These are phyloP conservation scores for Sthenelais limicola DNA, from an alignment of 2,888 invertebrate genomes.

Conservation along the genomic window DNA sequence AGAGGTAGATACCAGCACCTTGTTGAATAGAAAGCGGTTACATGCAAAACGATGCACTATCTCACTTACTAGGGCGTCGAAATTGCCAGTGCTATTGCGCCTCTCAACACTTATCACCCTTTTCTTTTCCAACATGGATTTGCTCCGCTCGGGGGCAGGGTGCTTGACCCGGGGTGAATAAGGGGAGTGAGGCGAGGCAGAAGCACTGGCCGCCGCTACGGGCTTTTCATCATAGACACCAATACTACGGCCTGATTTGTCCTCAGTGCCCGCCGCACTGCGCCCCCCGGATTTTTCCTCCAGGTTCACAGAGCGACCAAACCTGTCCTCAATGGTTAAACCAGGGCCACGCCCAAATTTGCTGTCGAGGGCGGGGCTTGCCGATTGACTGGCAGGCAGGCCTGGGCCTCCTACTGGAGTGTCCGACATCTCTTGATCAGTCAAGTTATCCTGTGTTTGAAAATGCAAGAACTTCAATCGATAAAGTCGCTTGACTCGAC, in stretches of 20 bases:
- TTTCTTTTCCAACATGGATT: conserved; percentile 41
- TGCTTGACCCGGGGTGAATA: conserved; percentile 14
- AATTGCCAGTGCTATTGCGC: conserved; percentile 66
- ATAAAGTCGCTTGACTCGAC: too few species aligned
- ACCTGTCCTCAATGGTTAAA: conserved; percentile 20
- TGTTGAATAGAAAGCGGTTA: conserved; percentile 23
- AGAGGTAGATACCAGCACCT: too few species aligned
- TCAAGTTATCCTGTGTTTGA: conserved; percentile 37
- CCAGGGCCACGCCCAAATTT: conserved; percentile 14
- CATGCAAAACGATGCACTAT: conserved; percentile 31
- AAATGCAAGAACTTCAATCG: too few species aligned
- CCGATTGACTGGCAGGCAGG: conserved; percentile 15
- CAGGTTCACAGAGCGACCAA: too few species aligned
- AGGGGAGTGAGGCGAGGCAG: conserved; percentile 30
- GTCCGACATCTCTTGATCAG: conserved; percentile 33
- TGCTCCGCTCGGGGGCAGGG: conserved; percentile 25
- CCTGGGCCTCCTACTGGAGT: conserved; percentile 18
- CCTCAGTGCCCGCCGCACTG: too few species aligned
- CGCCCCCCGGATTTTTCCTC: too few species aligned
- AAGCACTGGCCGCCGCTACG: conserved; percentile 10
- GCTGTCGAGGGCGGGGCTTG: conserved; percentile 18
- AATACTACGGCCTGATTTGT: too few species aligned
- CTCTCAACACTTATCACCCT: conserved; percentile 53
- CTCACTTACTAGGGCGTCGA: conserved; percentile 65
- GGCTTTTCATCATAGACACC: conserved; percentile 18